phyloP scores from a whole-genome alignment of 1,140 invertebrate species.

The Lerema accius region DNA sequence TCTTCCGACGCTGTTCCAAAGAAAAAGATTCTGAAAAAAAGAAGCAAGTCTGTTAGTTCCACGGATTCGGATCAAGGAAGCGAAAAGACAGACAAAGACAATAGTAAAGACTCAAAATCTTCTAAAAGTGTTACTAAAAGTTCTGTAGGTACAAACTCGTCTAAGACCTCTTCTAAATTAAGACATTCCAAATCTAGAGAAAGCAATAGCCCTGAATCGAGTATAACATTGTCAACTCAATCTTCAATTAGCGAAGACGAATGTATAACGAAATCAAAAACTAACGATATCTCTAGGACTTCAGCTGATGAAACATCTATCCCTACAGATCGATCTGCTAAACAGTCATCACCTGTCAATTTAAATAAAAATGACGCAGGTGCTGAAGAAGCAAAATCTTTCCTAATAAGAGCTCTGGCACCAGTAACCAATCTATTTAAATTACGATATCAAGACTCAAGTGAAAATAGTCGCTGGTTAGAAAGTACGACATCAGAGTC shows the following conservation, averaged over 20 bases:
- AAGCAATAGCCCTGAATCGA: constrained; percentile 80
- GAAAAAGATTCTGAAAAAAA: constrained; percentile 71
- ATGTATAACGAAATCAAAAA: constrained; percentile 62
- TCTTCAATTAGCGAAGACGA: constrained; percentile 81
- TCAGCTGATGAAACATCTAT: constrained; percentile 84
- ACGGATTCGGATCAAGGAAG: constrained; percentile 78
- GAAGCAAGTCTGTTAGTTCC: constrained; percentile 83
- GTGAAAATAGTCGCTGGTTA: constrained; percentile 74
- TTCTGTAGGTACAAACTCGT: constrained; percentile 50
- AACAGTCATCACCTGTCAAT: constrained; percentile 78
- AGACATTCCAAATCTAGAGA: constrained; percentile 76
- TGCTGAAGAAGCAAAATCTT: constrained; percentile 87
- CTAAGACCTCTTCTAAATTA: constrained; percentile 56
- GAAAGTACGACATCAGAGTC: constrained; percentile 61
- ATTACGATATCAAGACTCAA: constrained; percentile 80
- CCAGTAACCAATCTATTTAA: constrained; percentile 88
- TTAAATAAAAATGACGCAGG: constrained; percentile 79
- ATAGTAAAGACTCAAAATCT: constrained; percentile 50
- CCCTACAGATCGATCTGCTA: constrained; percentile 82
- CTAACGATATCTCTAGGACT: constrained; percentile 72
- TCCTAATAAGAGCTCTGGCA: constrained; percentile 87
- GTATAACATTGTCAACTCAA: constrained; percentile 70
- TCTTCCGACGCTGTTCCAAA: constrained; percentile 74
- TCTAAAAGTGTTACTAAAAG: constrained; percentile 58
- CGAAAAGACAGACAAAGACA: constrained; percentile 58